Evolutionary conservation across 92 coral and sea anemone genomes (phyloP).

Genomic region (Palythoa grandis): DNA sequence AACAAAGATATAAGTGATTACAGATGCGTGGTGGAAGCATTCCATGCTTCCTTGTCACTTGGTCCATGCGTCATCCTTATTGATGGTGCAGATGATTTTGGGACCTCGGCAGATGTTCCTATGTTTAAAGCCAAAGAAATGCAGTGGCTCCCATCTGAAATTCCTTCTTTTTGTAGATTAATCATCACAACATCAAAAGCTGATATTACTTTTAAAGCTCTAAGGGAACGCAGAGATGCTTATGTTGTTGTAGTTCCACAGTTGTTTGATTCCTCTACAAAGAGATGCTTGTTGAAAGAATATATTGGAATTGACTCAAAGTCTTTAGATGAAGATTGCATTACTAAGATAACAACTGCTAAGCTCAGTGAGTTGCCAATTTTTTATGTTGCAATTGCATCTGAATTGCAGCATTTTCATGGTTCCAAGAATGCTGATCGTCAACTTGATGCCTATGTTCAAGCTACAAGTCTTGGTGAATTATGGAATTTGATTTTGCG

Average conservation of each 20-base stretch:
- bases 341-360: constrained; percentile 68
- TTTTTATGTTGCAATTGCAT: constrained; percentile 83
- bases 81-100: constrained; percentile 84
- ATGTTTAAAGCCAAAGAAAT: constrained; percentile 83
- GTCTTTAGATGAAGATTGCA: constrained; percentile 66
- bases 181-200: constrained; percentile 86
- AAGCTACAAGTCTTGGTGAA: constrained; percentile 76
- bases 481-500: constrained; percentile 92
- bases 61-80: constrained; percentile 89
- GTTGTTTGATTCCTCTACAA: constrained; percentile 70
- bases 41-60: constrained; percentile 81
- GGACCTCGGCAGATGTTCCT: constrained; percentile 78
- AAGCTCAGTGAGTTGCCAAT: constrained; percentile 78
- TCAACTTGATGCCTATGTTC: constrained; percentile 75
- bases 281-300: constrained; percentile 74
- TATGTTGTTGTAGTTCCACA: constrained; percentile 74
- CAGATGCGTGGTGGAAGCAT: constrained; percentile 78
- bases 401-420: constrained; percentile 83
- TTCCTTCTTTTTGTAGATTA: constrained; percentile 81
- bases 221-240: constrained; percentile 74
- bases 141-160: constrained; percentile 82
- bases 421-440: constrained; percentile 80
- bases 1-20: constrained; percentile 74
- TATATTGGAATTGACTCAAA: constrained; percentile 75
- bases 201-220: constrained; percentile 80